Percentiles rank a stretch among this genome's conserved stretches.
Conservation (phyloP, 1,140 invertebrate genomes). For the Chionoecetes opilio region DNA sequence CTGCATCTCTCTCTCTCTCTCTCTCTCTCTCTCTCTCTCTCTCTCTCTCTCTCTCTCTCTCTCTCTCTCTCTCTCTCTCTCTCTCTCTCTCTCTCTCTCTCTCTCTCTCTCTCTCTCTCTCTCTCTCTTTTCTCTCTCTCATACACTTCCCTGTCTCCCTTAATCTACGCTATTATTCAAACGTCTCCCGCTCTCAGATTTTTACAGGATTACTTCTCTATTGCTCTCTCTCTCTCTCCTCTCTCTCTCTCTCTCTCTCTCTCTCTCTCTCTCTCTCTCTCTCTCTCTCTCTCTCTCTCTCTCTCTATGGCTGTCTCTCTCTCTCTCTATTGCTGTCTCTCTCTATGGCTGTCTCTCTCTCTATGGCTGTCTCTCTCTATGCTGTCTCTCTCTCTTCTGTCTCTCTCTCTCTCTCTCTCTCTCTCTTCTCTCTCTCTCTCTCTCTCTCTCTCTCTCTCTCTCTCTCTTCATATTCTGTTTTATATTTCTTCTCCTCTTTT, state of each 20-base stretch:
- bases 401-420: too few species aligned
- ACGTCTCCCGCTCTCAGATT: not conserved
- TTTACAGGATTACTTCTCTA: not conserved
- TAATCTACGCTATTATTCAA: not conserved
- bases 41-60: conserved; percentile 7
- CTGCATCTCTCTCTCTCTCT: not conserved
- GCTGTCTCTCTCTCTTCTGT: too few species aligned
- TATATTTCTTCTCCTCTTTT: too few species aligned
- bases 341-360: not conserved
- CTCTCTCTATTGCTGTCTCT: not conserved
- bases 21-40: not conserved
- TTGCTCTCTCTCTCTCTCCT: not conserved
- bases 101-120: conserved; percentile 51
- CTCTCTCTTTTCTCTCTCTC: conserved; percentile 24
- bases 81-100: conserved; percentile 53
- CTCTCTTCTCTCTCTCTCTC: too few species aligned
- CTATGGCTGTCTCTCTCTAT: not conserved
- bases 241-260: not conserved
- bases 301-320: not conserved
- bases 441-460: too few species aligned
- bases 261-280: not conserved
- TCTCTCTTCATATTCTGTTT: too few species aligned
- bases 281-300: conserved; percentile 31
- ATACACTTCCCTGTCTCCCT: not conserved
- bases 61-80: conserved; percentile 60